phyloP scores from a whole-genome alignment of 2,888 invertebrate genomes.

The Rhingia campestris region DNA sequence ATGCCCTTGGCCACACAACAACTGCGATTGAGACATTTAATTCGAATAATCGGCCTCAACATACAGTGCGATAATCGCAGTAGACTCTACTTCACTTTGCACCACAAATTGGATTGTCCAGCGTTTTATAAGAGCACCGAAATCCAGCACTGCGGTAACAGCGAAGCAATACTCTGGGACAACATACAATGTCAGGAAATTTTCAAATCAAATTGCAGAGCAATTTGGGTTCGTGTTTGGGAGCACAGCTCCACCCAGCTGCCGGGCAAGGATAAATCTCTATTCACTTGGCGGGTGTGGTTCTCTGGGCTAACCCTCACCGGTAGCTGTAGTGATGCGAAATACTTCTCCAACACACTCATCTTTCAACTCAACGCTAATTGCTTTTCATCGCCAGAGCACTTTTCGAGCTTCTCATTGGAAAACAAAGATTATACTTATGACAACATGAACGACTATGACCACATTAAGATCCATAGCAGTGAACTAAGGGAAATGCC shows the following conservation, averaged over 20 bases:
- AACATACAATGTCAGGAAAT: constrained; percentile 88
- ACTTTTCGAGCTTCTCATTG: constrained; percentile 76
- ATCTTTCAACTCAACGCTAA: constrained; percentile 95
- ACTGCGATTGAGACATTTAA: constrained; percentile 90
- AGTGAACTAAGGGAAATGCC: constrained; percentile 35
- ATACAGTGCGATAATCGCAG: constrained; percentile 81
- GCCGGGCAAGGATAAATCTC: constrained; percentile 83
- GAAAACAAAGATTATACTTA: constrained; percentile 49
- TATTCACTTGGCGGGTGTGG: constrained; percentile 93
- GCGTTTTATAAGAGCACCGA: constrained; percentile 90
- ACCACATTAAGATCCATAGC: constrained; percentile 50
- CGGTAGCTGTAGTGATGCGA: constrained; percentile 75
- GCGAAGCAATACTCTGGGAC: constrained; percentile 90
- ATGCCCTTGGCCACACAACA: constrained; percentile 92
- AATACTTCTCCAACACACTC: constrained; percentile 83
- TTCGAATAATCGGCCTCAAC: constrained; percentile 89
- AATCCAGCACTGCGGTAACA: constrained; percentile 57
- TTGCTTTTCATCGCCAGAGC: constrained; percentile 88
- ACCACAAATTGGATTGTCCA: constrained; percentile 90
- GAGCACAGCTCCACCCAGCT: constrained; percentile 71
- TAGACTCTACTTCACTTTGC: constrained; percentile 90
- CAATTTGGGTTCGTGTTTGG: constrained; percentile 82
- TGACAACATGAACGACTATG: constrained; percentile 46
- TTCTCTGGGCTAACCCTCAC: constrained; percentile 90
- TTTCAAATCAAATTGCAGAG: constrained; percentile 83